Percentiles rank a stretch among this genome's conserved stretches.
Evolutionary conservation across 2,797 vertebrate genomes (phyloP).

Genomic region (Premnoplex brunnescens): DNA sequence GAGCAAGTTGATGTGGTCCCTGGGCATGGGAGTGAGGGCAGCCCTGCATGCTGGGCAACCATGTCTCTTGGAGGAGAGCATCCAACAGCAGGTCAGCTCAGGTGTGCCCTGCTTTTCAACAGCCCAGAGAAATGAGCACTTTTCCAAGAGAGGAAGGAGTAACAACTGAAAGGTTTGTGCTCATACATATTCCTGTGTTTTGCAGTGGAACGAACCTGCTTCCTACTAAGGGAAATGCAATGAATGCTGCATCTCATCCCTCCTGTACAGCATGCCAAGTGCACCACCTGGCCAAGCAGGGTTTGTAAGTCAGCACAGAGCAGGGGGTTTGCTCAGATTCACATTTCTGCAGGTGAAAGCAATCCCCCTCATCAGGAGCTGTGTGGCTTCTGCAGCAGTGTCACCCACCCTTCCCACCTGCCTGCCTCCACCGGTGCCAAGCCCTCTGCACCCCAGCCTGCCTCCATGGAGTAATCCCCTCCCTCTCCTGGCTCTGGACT

Average conservation of each 20-base stretch:
- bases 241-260: neutral
- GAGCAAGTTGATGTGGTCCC: neutral
- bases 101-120: neutral
- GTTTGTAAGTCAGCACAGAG: neutral
- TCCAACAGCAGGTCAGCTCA: neutral
- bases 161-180: neutral
- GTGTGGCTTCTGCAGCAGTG: rapidly evolving
- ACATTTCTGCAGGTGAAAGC: neutral
- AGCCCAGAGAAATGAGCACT: neutral
- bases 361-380: neutral
- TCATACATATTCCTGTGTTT: neutral
- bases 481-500: neutral
- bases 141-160: neutral
- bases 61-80: neutral
- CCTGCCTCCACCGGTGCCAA: neutral
- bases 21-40: neutral
- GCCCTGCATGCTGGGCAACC: neutral
- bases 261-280: neutral
- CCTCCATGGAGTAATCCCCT: neutral
- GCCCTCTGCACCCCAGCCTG: neutral
- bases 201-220: neutral
- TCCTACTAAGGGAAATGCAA: rapidly evolving
- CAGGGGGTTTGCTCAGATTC: neutral
- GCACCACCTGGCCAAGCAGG: rapidly evolving
- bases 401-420: neutral